Conservation (phyloP, 1,140 invertebrate species). For the Drosophila nigromelanica region DNA sequence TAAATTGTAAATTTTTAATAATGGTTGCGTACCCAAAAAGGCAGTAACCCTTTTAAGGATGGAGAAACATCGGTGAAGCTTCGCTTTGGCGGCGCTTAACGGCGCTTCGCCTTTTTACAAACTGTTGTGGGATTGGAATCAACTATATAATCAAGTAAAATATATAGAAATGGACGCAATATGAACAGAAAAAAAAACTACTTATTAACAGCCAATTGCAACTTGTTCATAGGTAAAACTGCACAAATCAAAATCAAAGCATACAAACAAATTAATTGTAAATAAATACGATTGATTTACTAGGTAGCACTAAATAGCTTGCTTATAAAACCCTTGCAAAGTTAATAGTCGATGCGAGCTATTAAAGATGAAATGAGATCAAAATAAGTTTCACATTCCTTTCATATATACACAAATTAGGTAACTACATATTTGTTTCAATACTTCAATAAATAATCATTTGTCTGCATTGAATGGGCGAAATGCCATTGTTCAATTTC, state of each 20-base stretch:
- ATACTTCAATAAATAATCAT: not conserved
- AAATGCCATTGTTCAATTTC: not conserved
- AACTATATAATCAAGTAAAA: constrained; percentile 17
- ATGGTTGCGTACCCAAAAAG: too few species aligned
- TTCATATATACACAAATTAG: constrained; percentile 20
- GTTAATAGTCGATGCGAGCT: constrained; percentile 11
- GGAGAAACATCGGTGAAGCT: constrained; percentile 41
- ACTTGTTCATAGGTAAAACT: constrained; percentile 57
- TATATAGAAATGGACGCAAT: constrained; percentile 40
- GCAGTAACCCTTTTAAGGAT: constrained; percentile 5
- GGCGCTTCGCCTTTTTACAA: constrained; percentile 11
- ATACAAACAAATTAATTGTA: constrained; percentile 47
- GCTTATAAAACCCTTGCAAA: constrained; percentile 19
- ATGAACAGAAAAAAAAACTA: constrained; percentile 44
- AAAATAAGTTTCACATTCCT: constrained; percentile 9
- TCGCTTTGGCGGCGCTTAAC: constrained; percentile 17
- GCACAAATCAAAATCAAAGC: constrained; percentile 40
- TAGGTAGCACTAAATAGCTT: constrained; percentile 26
- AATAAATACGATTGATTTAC: constrained; percentile 35
- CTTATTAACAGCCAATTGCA: constrained; percentile 78
- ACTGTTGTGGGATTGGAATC: constrained; percentile 7
- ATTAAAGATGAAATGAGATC: constrained; percentile 15
- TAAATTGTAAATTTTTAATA: constrained; percentile 1
- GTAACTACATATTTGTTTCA: constrained; percentile 7
- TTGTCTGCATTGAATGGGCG: not conserved